These are phyloP conservation scores for Trichomycterus rosablanca DNA, from an alignment of 2,113 vertebrate species.

Conservation along the genomic window DNA sequence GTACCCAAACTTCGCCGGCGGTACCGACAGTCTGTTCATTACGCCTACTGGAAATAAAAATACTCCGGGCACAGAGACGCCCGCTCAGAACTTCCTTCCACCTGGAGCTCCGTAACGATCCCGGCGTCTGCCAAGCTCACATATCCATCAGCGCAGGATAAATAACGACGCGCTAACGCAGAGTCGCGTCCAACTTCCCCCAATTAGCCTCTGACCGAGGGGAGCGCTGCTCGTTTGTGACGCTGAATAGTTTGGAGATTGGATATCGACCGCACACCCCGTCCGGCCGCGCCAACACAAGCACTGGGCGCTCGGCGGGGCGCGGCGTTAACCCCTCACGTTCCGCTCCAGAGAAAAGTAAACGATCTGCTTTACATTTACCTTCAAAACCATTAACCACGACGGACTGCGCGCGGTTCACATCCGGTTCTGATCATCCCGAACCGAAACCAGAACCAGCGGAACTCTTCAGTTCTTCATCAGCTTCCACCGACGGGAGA, in stretches of 20 bases:
- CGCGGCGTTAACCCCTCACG: no score
- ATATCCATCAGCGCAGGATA: slow-evolving; percentile 18
- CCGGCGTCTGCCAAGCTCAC: slow-evolving; percentile 15
- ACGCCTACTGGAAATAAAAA: slow-evolving; percentile 52
- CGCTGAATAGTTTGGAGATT: neutral
- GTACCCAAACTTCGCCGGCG: no score
- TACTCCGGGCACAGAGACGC: slow-evolving; percentile 40
- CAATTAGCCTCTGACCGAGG: slow-evolving; percentile 9
- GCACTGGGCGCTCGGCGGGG: neutral
- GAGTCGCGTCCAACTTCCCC: slow-evolving; percentile 33
- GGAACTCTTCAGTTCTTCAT: no score
- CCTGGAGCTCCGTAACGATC: slow-evolving; percentile 47
- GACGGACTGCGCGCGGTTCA: no score
- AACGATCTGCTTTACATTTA: no score
- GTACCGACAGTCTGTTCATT: slow-evolving; percentile 45
- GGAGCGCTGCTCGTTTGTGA: neutral
- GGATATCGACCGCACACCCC: neutral
- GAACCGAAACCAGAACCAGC: no score
- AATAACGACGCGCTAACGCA: slow-evolving; percentile 28
- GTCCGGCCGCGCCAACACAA: neutral
- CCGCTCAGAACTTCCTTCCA: slow-evolving; percentile 53
- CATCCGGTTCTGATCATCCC: no score
- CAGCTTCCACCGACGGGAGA: no score
- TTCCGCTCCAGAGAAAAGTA: no score
- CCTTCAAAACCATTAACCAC: no score